These are phyloP conservation scores for Aplochiton taeniatus DNA, from an alignment of 2,797 vertebrate genomes.

Conservation along the genomic window DNA sequence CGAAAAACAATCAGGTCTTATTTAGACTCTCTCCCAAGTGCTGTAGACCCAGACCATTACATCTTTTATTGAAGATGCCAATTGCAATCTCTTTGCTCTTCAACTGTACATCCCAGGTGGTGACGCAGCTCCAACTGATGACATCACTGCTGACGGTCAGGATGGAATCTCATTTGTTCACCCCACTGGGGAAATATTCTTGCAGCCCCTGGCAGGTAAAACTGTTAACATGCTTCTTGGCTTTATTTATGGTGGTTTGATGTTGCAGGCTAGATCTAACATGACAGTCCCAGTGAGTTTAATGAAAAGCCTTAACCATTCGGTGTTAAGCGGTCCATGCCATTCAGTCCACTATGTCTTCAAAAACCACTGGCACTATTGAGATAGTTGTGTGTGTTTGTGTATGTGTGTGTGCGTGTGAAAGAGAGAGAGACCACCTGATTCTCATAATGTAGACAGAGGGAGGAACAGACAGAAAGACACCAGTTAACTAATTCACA, in stretches of 20 bases:
- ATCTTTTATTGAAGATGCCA: too few relatives aligned
- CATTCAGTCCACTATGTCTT: too few relatives aligned
- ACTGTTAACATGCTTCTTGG: neutral
- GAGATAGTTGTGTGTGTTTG: neutral
- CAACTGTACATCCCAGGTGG: constrained; percentile 71
- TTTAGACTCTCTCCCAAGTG: neutral
- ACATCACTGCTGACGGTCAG: constrained; percentile 83
- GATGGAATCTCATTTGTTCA: constrained; percentile 89
- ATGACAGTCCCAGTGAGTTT: too few relatives aligned
- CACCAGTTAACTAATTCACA: constrained; percentile 52
- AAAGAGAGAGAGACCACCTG: constrained; percentile 45
- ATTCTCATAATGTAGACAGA: constrained; percentile 53
- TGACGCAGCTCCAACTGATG: constrained; percentile 78
- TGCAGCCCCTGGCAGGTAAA: constrained; percentile 89
- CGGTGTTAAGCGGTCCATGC: too few relatives aligned
- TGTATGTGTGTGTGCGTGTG: constrained; percentile 3
- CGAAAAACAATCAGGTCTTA: too few relatives aligned
- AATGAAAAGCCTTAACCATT: too few relatives aligned
- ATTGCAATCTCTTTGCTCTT: neutral
- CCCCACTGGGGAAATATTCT: constrained; percentile 85
- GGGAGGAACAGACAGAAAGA: constrained; percentile 24
- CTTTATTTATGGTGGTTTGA: too few relatives aligned
- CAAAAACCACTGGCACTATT: too few relatives aligned
- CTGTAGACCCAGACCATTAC: neutral
- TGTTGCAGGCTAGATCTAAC: too few relatives aligned